These are phyloP conservation scores for Lasioglossum zephyrum DNA, from an alignment of 2,888 invertebrate species.

Conservation along the genomic window DNA sequence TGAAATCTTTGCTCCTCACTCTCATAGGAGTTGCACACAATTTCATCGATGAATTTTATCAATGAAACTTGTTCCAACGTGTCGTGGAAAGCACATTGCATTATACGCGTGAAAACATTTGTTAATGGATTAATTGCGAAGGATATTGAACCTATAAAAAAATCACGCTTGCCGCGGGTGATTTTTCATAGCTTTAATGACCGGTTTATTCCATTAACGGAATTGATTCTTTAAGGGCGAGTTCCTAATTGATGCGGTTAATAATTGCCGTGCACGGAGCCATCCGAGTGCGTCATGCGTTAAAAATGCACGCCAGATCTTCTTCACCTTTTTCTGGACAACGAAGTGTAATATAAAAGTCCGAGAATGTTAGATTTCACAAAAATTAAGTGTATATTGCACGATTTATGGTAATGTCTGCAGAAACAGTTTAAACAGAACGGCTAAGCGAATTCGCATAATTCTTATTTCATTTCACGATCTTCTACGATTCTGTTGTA, in stretches of 20 bases:
- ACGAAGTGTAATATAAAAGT: not conserved
- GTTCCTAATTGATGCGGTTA: slow-evolving; percentile 48
- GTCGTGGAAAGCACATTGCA: too few relatives aligned
- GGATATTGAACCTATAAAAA: not conserved
- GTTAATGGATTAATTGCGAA: not conserved
- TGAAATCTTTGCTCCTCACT: not conserved
- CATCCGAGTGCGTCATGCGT: slow-evolving; percentile 35
- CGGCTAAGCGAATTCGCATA: not conserved
- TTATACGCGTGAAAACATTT: not conserved
- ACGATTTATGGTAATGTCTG: not conserved
- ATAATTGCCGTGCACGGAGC: slow-evolving; percentile 37
- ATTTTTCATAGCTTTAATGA: not conserved
- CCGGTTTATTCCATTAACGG: slow-evolving; percentile 11
- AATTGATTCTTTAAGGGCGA: slow-evolving; percentile 58
- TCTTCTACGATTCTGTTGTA: not conserved
- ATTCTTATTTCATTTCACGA: not conserved
- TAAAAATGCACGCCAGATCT: slow-evolving; percentile 19
- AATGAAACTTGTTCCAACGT: not conserved
- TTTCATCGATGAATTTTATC: not conserved
- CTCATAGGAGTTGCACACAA: not conserved
- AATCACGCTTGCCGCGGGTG: not conserved
- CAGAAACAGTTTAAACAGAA: not conserved
- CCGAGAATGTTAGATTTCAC: not conserved
- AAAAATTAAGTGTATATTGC: not conserved
- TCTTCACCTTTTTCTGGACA: not conserved